Evolutionary conservation across 2,797 vertebrate species (phyloP), one percentile per base, ranked within the genome.

Genomic region (Amazona finschi): DNA sequence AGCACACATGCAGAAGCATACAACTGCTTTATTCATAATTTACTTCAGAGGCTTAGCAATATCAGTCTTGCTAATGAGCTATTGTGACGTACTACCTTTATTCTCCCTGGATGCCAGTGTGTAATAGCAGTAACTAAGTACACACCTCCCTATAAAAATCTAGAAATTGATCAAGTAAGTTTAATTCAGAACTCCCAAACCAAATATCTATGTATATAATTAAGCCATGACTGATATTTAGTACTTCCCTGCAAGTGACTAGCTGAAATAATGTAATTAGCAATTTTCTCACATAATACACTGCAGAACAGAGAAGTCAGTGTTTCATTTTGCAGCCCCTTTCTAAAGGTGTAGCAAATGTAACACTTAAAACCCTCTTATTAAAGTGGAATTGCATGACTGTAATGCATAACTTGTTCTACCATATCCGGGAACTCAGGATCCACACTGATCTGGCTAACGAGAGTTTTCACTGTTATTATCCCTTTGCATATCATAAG

Each of bases 1-100:
- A 87, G 21, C 77, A 90, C 4, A 41, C 41, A 74, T 19, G 33
- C 9, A 90, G 50, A 90, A 86, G 27, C 79, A 92, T 43, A 77
- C 36, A 62, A 25, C 66, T 80, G 21, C 49, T 91, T 88, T 83
- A 80, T 90, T 70, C 81, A 81, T 90, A 60, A 86, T 92, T 92
- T 94, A 84, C 82, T 79, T 43, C 74, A 57, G n/a, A 95, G 39
- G 46, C 28, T 90, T 73, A 55, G 69, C 57, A 79, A 49, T 57
- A 88, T 25, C 39, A 57, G 58, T 58, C 53, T 79, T 43, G 71
- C 47, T 89, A 69, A 93, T 66, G 61, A 91, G 49, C 57, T 71
- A 39, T 36, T 91, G 60, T 73, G 39, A 85, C 27, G 38, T n/a
- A 86, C 39, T 31, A 24, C 38, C 31, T 89, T 71, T 41, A 65